Evolutionary conservation across 2,113 vertebrate genomes (phyloP).

Genomic region (Hemichromis elongatus): DNA sequence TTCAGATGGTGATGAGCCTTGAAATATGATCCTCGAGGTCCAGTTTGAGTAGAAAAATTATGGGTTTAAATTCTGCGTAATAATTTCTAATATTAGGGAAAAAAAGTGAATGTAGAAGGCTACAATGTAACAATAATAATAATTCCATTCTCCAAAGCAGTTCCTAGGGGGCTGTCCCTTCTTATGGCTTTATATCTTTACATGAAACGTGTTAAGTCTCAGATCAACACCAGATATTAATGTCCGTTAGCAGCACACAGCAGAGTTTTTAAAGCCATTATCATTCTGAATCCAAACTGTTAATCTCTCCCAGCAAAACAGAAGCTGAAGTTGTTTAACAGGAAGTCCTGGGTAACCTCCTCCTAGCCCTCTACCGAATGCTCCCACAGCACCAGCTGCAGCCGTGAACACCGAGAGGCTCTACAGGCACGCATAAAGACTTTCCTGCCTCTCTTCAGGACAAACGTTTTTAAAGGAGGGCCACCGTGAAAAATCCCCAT

Average conservation of each 20-base stretch:
- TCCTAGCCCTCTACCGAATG: neutral
- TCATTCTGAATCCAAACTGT: neutral
- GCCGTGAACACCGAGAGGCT: neutral
- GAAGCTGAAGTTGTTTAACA: constrained; percentile 4
- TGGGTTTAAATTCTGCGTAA: neutral
- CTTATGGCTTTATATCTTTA: neutral
- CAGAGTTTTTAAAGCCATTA: neutral
- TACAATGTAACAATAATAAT: neutral
- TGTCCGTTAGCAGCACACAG: neutral
- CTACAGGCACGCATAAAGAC: neutral
- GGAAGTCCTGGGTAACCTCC: constrained; percentile 33
- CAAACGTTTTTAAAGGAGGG: constrained; percentile 21
- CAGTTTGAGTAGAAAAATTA: neutral
- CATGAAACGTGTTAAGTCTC: neutral
- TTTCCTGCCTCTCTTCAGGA: constrained; percentile 22
- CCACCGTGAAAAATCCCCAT: constrained; percentile 34
- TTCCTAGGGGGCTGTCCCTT: neutral
- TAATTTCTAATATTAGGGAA: neutral
- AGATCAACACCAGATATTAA: neutral
- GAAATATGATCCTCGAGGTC: neutral
- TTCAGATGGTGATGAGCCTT: neutral
- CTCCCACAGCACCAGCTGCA: neutral
- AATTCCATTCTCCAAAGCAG: neutral
- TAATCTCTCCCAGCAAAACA: neutral
- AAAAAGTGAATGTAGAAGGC: neutral